These are phyloP conservation scores for Diaperis boleti DNA, from an alignment of 2,888 invertebrate genomes.

Conservation along the genomic window DNA sequence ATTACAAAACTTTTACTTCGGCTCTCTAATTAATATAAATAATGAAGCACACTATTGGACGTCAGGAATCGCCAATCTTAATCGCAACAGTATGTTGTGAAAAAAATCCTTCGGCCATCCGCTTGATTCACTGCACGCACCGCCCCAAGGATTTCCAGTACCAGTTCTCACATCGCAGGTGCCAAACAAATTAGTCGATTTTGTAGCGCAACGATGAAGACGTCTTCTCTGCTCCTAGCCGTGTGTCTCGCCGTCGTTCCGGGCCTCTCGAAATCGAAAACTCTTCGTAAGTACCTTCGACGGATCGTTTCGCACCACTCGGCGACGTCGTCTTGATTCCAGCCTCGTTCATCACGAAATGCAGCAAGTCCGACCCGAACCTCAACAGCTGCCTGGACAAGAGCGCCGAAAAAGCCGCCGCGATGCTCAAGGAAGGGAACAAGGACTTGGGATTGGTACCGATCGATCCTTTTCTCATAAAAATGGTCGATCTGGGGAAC, in stretches of 20 bases:
- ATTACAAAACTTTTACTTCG: too few relatives aligned
- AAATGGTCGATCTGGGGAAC: constrained; percentile 69
- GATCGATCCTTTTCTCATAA: constrained; percentile 73
- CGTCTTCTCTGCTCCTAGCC: background rate
- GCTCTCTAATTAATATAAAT: too few relatives aligned
- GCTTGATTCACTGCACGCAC: too few relatives aligned
- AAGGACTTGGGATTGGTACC: constrained; percentile 68
- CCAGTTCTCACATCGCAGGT: background rate
- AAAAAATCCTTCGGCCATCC: too few relatives aligned
- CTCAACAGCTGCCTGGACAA: constrained; percentile 23
- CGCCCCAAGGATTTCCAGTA: background rate
- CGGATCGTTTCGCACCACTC: background rate
- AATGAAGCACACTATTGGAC: too few relatives aligned
- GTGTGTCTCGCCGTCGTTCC: too few relatives aligned
- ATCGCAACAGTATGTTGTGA: too few relatives aligned
- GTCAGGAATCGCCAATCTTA: too few relatives aligned
- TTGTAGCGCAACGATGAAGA: too few relatives aligned
- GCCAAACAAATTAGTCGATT: background rate
- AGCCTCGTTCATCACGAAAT: constrained; percentile 24
- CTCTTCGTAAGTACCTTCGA: background rate
- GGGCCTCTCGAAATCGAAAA: background rate
- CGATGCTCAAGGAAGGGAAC: constrained; percentile 44
- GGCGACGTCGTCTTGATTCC: background rate
- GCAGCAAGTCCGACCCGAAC: constrained; percentile 28
- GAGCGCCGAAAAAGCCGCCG: background rate